Conservation (phyloP, 1,140 invertebrate genomes). For the Laodelphax striatellus region DNA sequence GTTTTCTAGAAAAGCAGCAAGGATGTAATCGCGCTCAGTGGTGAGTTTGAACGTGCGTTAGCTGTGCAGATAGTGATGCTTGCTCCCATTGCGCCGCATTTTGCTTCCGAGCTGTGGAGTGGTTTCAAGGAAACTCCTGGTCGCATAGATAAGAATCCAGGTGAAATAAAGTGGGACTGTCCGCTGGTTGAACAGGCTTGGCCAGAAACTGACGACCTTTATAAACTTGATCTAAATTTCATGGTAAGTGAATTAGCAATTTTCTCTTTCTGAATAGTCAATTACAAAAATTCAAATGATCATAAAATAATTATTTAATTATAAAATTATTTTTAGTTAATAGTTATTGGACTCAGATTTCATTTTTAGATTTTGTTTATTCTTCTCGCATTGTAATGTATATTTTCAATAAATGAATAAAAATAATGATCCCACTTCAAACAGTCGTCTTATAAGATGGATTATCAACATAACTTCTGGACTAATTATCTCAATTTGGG, state of each 20-base stretch:
- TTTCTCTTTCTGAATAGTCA: background rate
- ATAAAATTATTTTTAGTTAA: background rate
- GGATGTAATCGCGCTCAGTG: slow-evolving; percentile 47
- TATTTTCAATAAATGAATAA: too few relatives aligned
- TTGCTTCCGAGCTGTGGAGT: slow-evolving; percentile 80
- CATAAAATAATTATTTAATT: background rate
- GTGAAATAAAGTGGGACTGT: slow-evolving; percentile 48
- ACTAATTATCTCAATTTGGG: too few relatives aligned
- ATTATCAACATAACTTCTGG: too few relatives aligned
- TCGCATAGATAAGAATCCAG: slow-evolving; percentile 34
- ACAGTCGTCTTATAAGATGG: too few relatives aligned
- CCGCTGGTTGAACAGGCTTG: slow-evolving; percentile 59
- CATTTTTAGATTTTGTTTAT: too few relatives aligned
- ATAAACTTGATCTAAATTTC: slow-evolving; percentile 24
- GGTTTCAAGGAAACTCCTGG: slow-evolving; percentile 52
- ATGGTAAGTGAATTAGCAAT: slow-evolving; percentile 4
- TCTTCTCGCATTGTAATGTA: too few relatives aligned
- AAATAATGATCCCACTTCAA: too few relatives aligned
- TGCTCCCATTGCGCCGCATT: slow-evolving; percentile 77
- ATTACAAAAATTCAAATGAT: background rate
- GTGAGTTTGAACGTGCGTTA: slow-evolving; percentile 67
- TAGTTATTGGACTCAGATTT: too few relatives aligned
- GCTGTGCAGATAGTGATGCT: slow-evolving; percentile 72
- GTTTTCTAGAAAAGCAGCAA: slow-evolving; percentile 38
- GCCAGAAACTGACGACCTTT: slow-evolving; percentile 68